Conservation (phyloP, 2,888 invertebrate species). For the Tigriopus californicus region DNA sequence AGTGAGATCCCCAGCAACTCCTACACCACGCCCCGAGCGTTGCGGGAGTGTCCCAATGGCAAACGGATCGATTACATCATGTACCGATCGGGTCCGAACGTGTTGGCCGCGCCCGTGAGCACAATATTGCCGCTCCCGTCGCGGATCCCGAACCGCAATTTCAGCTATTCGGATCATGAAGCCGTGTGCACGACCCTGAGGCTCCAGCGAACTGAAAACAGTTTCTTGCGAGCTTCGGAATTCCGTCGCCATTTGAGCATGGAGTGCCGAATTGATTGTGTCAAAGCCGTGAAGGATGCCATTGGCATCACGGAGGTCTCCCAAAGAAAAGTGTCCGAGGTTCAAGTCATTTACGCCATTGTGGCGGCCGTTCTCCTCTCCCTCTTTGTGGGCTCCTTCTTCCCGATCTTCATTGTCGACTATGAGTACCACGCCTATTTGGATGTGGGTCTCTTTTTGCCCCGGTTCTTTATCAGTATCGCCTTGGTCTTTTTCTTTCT, state of each 20-base stretch:
- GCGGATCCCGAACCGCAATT: conserved; percentile 46
- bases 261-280: conserved; percentile 14
- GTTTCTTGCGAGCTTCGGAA: neutral
- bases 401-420: conserved; percentile 11
- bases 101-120: conserved; percentile 26
- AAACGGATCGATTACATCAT: conserved; percentile 85
- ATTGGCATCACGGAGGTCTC: conserved; percentile 41
- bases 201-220: neutral
- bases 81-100: conserved; percentile 31
- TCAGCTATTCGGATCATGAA: conserved; percentile 79
- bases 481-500: conserved; percentile 38
- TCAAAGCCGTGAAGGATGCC: conserved; percentile 34
- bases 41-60: conserved; percentile 43
- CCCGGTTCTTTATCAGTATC: conserved; percentile 16
- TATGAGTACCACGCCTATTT: neutral
- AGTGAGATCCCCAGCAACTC: conserved; percentile 61
- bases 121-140: conserved; percentile 51
- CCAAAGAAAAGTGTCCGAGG: conserved; percentile 30
- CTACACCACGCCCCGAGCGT: conserved; percentile 43
- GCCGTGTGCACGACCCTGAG: conserved; percentile 35
- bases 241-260: neutral
- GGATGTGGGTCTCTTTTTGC: conserved; percentile 9
- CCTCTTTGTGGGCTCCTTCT: conserved; percentile 19
- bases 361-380: conserved; percentile 19
- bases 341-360: conserved; percentile 21